Base-by-base conservation (phyloP, 2,797 vertebrate genomes). In the Dicrostonyx torquatus region DNA sequence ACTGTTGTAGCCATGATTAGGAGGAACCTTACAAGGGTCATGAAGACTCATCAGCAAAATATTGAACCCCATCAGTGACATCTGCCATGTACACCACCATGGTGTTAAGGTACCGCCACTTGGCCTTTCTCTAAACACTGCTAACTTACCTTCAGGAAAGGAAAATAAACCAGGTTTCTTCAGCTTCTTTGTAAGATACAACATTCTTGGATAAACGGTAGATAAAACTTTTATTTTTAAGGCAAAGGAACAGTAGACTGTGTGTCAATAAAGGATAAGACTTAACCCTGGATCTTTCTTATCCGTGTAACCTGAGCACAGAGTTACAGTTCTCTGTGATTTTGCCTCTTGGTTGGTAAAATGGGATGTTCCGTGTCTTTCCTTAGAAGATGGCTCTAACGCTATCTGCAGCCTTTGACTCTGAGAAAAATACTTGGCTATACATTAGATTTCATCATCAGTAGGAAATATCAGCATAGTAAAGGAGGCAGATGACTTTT, bases 401-500 rank as follows among this genome's bases (percentile, higher is more conserved):
- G 43, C 13, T 72, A 12, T 91, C 90, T 94, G 90, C 26, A 76
- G n/a, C 12, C 9, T 92, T 94, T 94, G 8, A 29, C 14, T 85
- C 37, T 92, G 76, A 94, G 34, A 26, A 6, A 77, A 31, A 22
- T 26, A 64, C 10, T 87, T 91, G 80, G 14, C 17, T 85, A 14
- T 1, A 45, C 0, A 12, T 14, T 60, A 29, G 48, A 68, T 92
- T 94, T 87, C 68, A 15, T 55, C 7, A 40, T 78, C 29, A 66
- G 20, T 60, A 55, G 58, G 82, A 92, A 90, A 50, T 20, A 43
- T 2, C 50, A 89, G 26, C 22, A 13, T n/a, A 24, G 17, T 18
- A 80, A 73, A 26, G 1, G 1, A 77, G 14, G 3, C 50, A 80
- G 75, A 37, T 85, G 1, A 20, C 2, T 31, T 64, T 64, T 64